These are phyloP conservation scores for Pollenia labialis DNA, from an alignment of 2,888 invertebrate genomes.

Conservation along the genomic window DNA sequence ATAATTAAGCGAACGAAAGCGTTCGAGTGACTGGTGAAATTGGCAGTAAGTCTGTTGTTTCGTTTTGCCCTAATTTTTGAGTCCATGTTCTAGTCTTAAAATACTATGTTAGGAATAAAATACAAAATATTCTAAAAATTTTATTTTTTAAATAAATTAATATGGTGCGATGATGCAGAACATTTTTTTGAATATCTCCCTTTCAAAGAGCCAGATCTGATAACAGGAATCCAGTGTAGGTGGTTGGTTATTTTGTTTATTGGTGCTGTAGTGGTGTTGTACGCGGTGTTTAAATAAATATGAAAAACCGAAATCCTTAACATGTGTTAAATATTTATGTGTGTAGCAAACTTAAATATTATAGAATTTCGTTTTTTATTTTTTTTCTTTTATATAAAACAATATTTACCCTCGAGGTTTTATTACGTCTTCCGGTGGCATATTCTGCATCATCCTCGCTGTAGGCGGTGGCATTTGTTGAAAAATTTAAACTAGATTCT, in stretches of 20 bases:
- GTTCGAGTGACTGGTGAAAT: too few relatives aligned
- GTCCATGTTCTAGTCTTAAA: not conserved
- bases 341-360: slow-evolving; percentile 37
- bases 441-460: slow-evolving; percentile 91
- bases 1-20: too few relatives aligned
- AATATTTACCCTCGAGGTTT: slow-evolving; percentile 88
- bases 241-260: not conserved
- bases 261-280: not conserved
- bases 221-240: slow-evolving; percentile 12
- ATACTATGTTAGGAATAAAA: not conserved
- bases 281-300: slow-evolving; percentile 27
- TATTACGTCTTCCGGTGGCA: slow-evolving; percentile 89
- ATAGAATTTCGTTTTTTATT: slow-evolving; percentile 55
- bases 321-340: slow-evolving; percentile 17
- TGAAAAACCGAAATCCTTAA: slow-evolving; percentile 33
- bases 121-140: not conserved
- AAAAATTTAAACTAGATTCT: slow-evolving; percentile 87
- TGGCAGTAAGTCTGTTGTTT: not conserved
- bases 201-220: not conserved
- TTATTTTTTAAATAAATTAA: slow-evolving; percentile 8
- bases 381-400: slow-evolving; percentile 72
- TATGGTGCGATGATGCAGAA: slow-evolving; percentile 76
- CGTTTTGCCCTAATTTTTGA: not conserved
- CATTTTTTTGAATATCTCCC: slow-evolving; percentile 60
- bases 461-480: slow-evolving; percentile 86